A percentile compares a stretch with the other conserved stretches of the same genome.
Conservation (phyloP, 30 jellyfish, hydroid and myxozoan species). For the Hydra vulgaris region DNA sequence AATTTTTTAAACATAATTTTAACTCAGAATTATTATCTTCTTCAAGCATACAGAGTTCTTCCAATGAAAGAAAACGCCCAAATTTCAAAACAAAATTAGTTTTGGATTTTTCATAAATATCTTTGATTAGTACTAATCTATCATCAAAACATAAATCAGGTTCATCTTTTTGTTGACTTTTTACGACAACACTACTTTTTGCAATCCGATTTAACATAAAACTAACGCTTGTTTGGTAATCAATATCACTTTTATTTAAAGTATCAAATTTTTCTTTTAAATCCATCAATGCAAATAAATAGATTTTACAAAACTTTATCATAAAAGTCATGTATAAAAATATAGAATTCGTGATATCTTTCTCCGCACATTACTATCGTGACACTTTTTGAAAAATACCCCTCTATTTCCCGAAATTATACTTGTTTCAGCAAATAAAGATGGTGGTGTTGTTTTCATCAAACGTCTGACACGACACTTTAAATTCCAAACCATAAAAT, state of each 20-base stretch:
- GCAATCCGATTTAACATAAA: background rate
- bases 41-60: background rate
- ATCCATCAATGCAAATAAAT: background rate
- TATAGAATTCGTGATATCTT: no score
- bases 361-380: no score
- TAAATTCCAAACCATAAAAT: background rate
- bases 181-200: background rate
- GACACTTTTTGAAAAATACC: no score
- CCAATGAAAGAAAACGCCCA: background rate
- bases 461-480: background rate
- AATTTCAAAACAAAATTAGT: background rate
- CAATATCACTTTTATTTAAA: background rate
- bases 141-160: background rate
- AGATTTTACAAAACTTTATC: no score
- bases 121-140: background rate
- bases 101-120: background rate
- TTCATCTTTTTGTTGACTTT: background rate
- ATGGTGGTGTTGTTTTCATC: background rate
- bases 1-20: no score
- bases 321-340: no score
- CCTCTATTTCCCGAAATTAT: background rate
- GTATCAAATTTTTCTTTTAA: background rate
- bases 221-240: background rate
- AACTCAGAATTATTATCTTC: background rate
- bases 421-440: background rate